A percentile compares a stretch with the other conserved stretches of the same genome.
These are phyloP conservation scores for Quadriops clusia DNA, from an alignment of 2,888 invertebrate species.

Conservation along the genomic window DNA sequence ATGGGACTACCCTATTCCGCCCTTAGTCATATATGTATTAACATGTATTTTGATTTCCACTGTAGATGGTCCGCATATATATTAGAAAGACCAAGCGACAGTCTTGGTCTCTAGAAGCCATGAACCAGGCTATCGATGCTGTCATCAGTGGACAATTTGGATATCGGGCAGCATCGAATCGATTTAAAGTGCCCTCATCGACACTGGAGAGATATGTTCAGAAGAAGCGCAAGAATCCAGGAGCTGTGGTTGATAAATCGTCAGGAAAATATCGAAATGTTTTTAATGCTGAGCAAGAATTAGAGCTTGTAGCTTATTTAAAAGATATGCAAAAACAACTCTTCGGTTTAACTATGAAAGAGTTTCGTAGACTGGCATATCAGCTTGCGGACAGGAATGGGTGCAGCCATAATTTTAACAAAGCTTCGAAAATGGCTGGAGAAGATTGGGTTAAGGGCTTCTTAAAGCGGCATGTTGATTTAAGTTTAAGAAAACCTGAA, in stretches of 20 bases:
- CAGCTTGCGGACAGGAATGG: constrained; percentile 38
- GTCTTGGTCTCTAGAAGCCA: constrained; percentile 9
- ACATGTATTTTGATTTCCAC: constrained; percentile 6
- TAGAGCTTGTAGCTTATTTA: constrained; percentile 15
- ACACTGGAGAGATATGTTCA: background rate
- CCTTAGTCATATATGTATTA: too few relatives aligned
- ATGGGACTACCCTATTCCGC: too few relatives aligned
- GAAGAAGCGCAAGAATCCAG: too few relatives aligned
- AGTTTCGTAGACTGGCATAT: constrained; percentile 41
- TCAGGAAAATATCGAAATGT: background rate
- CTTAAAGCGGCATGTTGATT: constrained; percentile 35
- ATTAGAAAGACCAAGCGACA: constrained; percentile 7
- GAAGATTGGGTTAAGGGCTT: constrained; percentile 44
- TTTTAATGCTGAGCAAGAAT: constrained; percentile 14
- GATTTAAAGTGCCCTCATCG: background rate
- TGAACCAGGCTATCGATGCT: constrained; percentile 10
- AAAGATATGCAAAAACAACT: constrained; percentile 15
- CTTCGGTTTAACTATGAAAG: constrained; percentile 15
- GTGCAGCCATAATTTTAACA: constrained; percentile 8
- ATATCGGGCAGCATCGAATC: constrained; percentile 5
- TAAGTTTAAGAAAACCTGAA: constrained; percentile 9
- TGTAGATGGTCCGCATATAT: constrained; percentile 7
- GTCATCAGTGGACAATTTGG: constrained; percentile 11
- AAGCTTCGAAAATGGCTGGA: constrained; percentile 36
- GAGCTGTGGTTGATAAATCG: too few relatives aligned